Percentiles rank a stretch among this genome's conserved stretches.
Evolutionary conservation across 1,140 invertebrate genomes (phyloP).

Genomic region (Pissodes strobi): DNA sequence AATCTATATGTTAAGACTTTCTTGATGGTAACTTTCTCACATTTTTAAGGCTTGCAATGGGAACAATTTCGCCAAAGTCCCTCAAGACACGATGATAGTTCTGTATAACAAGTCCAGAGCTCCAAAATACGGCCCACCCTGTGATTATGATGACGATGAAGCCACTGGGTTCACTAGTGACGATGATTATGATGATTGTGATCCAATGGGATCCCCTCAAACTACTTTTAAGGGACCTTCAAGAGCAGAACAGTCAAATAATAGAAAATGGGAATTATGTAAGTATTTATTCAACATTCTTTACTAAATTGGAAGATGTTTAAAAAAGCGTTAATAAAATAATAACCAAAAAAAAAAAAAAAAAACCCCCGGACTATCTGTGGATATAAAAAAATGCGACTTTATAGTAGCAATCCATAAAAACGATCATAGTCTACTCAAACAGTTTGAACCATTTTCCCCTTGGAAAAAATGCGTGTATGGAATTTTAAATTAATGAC

Average conservation of each 20-base stretch:
- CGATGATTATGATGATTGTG: slow-evolving; percentile 49
- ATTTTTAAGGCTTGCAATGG: slow-evolving; percentile 62
- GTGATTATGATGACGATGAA: slow-evolving; percentile 46
- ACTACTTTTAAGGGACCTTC: background rate
- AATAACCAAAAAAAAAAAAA: no score
- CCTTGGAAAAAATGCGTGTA: no score
- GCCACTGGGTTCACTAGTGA: slow-evolving; percentile 52
- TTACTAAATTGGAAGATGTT: no score
- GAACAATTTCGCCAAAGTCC: slow-evolving; percentile 61
- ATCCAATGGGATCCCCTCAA: slow-evolving; percentile 35
- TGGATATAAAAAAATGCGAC: no score
- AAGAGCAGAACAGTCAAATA: slow-evolving; percentile 3
- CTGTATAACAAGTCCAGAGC: slow-evolving; percentile 46
- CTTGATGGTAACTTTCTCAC: background rate
- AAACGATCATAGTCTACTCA: no score
- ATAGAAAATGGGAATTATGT: slow-evolving; percentile 48
- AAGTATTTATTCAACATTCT: no score
- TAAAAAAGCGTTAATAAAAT: no score
- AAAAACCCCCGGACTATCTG: no score
- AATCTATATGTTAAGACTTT: no score
- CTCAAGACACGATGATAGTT: slow-evolving; percentile 56
- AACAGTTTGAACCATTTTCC: no score
- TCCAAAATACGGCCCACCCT: slow-evolving; percentile 29
- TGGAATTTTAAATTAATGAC: no score
- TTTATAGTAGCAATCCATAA: no score